Base-by-base conservation (phyloP, 2,888 invertebrate genomes). In the Nipponacmea schrenckii region DNA sequence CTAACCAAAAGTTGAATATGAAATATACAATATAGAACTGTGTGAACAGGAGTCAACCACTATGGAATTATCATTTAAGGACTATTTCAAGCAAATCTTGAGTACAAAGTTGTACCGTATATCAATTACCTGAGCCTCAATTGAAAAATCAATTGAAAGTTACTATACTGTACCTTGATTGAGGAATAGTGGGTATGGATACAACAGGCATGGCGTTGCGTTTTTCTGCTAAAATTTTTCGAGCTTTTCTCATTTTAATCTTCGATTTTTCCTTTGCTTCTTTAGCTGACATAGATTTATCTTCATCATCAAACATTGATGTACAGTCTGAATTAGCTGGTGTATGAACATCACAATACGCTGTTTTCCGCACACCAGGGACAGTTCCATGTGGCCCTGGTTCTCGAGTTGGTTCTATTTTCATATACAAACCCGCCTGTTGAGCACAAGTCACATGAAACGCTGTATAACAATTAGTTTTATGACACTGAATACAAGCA, bases 401-500 rank as follows among this genome's bases (percentile, higher is more conserved):
- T 69, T 87, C 92, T 82, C 93, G 92, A 0, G 96, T 94, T 0
- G 97, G 96, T 85, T 97, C 95, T 94, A 98, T 97, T 85, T 96
- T 95, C 88, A 89, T 89, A 75, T 84, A 88, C 48, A 99, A 91
- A 0, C 93, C 96, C 31, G 97, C 97, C 76, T 89, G 96, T 88
- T 98, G 97, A 0, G 98, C 99, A 89, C 99, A 99, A 0, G 99
- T 99, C 3, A 99, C 99, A 89, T 99, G 99, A 90, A 99, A 99
- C 0, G 98, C 98, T 12, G 96, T 95, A 88, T 97, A 98, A 88
- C 98, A 98, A 89, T 95, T 97, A 82, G 93, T 94, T 85, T 96
- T 95, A 90, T 98, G 97, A 88, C 98, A 99, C 90, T 99, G 98
- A 77, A 99, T 98, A 86, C 98, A 98, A 0, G 98, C 98, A 5